phyloP scores from a whole-genome alignment of 2,797 vertebrate species.

The Clamator glandarius region DNA sequence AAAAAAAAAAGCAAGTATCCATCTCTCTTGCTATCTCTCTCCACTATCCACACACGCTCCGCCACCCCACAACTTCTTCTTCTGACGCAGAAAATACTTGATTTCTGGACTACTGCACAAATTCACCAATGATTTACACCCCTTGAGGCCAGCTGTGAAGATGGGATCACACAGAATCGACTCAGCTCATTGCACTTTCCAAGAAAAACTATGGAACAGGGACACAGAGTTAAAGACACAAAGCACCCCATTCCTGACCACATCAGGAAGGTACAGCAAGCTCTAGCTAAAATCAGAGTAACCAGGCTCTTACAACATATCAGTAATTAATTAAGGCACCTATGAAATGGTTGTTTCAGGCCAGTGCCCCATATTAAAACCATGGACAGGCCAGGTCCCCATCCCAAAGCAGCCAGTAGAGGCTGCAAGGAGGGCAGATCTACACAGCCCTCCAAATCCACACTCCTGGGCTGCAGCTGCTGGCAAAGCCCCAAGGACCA shows the following conservation, averaged over 20 bases:
- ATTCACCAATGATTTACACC: neutral
- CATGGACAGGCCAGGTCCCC: too few species aligned
- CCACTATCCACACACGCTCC: neutral
- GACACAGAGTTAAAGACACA: neutral
- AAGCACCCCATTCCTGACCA: neutral
- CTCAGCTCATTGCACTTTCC: neutral
- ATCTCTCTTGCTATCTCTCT: neutral
- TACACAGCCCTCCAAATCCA: neutral
- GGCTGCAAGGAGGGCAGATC: neutral
- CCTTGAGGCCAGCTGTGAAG: neutral
- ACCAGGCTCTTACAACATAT: neutral
- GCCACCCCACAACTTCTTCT: neutral
- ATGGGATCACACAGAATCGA: fast-evolving
- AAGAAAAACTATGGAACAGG: fast-evolving
- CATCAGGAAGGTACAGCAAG: neutral
- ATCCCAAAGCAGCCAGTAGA: neutral
- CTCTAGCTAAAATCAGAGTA: neutral
- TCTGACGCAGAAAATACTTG: neutral
- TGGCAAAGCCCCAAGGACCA: neutral
- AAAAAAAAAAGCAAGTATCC: neutral
- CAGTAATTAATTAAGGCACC: neutral
- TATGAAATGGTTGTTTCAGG: neutral
- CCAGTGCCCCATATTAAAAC: neutral
- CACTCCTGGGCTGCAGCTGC: neutral
- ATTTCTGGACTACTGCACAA: neutral